Evolutionary conservation across 2,888 invertebrate genomes (phyloP).

Genomic region (Diploptera punctata): DNA sequence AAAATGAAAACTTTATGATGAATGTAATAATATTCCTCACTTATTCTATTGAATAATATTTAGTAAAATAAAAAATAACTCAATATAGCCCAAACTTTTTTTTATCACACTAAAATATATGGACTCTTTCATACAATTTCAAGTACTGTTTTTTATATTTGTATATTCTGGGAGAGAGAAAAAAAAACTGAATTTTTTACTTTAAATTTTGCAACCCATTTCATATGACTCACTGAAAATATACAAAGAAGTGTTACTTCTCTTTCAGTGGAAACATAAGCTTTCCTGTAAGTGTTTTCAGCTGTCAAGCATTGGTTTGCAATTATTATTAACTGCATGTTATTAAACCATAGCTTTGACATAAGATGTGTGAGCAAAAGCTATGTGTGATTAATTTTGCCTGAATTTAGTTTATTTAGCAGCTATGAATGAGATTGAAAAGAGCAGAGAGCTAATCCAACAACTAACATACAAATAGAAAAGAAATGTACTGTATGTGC

Average conservation of each 20-base stretch:
- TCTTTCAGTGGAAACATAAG: constrained; percentile 30
- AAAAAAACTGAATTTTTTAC: no score
- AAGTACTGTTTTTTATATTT: no score
- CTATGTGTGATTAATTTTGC: constrained; percentile 21
- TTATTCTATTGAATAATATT: no score
- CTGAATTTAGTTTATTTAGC: constrained; percentile 14
- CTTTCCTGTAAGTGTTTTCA: constrained; percentile 26
- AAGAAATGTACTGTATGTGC: constrained; percentile 24
- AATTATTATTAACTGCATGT: constrained; percentile 20
- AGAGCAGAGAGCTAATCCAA: background rate
- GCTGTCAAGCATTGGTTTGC: constrained; percentile 11
- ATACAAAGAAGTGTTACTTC: constrained; percentile 16
- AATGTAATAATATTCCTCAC: no score
- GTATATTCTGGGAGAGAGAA: no score
- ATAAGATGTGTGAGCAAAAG: constrained; percentile 11
- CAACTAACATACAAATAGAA: constrained; percentile 18
- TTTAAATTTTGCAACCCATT: background rate
- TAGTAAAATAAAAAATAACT: no score
- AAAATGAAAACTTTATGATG: no score
- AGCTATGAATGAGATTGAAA: constrained; percentile 19
- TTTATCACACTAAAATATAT: no score
- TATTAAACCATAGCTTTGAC: background rate
- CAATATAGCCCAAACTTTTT: no score
- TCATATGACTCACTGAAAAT: background rate
- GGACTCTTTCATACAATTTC: no score